Conservation (phyloP, 1,140 invertebrate species). For the Meteorus sp. region DNA sequence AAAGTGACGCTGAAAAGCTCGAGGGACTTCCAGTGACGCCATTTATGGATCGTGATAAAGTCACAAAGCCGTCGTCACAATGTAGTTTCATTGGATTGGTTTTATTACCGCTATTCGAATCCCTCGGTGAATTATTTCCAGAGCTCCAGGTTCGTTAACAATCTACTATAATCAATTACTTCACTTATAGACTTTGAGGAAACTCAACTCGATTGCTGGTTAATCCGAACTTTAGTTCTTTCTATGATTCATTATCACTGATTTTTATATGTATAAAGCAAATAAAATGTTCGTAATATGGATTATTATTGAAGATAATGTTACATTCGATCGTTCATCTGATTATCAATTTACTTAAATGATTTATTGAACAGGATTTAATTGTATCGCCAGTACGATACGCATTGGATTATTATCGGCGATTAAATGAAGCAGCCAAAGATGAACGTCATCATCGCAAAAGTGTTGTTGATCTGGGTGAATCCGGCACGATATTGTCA, state of each 20-base stretch:
- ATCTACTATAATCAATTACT: neutral
- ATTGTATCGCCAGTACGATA: constrained; percentile 65
- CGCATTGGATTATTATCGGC: constrained; percentile 64
- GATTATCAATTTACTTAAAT: no score
- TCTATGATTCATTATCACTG: no score
- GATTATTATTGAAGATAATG: no score
- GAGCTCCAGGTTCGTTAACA: constrained; percentile 64
- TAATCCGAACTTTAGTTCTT: no score
- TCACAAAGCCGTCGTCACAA: constrained; percentile 84
- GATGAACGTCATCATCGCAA: constrained; percentile 66
- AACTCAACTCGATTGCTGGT: no score
- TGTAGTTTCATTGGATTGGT: constrained; percentile 86
- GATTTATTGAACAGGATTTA: constrained; percentile 59
- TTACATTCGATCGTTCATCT: no score
- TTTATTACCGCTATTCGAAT: constrained; percentile 78
- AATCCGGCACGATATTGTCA: constrained; percentile 38
- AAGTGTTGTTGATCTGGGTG: constrained; percentile 60
- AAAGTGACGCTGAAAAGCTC: constrained; percentile 82
- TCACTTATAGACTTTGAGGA: no score
- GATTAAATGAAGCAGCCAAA: constrained; percentile 68
- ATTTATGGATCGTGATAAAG: constrained; percentile 89
- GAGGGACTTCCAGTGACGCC: constrained; percentile 84
- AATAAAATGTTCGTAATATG: no score
- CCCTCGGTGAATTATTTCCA: constrained; percentile 71
- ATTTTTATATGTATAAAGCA: no score